Base-by-base conservation (phyloP, 2,797 vertebrate species). In the Xiphophorus birchmanni region DNA sequence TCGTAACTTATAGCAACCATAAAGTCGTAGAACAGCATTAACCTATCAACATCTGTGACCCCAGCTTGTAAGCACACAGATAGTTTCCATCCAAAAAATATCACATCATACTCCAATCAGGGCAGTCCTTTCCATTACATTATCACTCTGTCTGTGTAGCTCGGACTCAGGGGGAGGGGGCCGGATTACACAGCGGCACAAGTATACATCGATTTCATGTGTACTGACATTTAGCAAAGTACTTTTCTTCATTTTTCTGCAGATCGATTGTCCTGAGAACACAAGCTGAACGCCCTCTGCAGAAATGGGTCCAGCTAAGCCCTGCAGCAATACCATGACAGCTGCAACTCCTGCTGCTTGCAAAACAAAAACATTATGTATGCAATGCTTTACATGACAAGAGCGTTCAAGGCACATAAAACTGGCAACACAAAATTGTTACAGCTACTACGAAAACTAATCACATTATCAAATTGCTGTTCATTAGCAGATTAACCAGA, bases 201-300 rank as follows among this genome's bases (percentile, higher is more conserved):
- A 89, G 84, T 82, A 78, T 50, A 44, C 91, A 94, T 94, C 5
- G 89, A 94, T 93, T 93, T 90, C 79, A 92, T 50, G 44, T 84
- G 84, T 84, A 76, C 86, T 89, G 90, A 91, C 92, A 93, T 93
- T 93, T 93, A 92, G 85, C 80, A 86, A 82, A 90, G 83, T 78
- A 90, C 89, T 91, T 94, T 90, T 91, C 85, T 90, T 89, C 82
- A 86, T 91, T 88, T 87, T 86, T 86, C 84, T 83, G 79, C 45
- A 42, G 87, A 90, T 91, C 83, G 17, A 91, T 85, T 81, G 80
- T 86, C 77, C 79, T 56, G 81, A 83, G 84, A 87, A 80, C 29
- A 26, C 77, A 42, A 80, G 35, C 71, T 69, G 77, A 81, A 84
- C 82, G 85, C 75, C 84, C 73, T 85, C 73, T 76, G 69, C 21